Conservation (phyloP, 2,113 vertebrate genomes). For the Neotoma lepida region DNA sequence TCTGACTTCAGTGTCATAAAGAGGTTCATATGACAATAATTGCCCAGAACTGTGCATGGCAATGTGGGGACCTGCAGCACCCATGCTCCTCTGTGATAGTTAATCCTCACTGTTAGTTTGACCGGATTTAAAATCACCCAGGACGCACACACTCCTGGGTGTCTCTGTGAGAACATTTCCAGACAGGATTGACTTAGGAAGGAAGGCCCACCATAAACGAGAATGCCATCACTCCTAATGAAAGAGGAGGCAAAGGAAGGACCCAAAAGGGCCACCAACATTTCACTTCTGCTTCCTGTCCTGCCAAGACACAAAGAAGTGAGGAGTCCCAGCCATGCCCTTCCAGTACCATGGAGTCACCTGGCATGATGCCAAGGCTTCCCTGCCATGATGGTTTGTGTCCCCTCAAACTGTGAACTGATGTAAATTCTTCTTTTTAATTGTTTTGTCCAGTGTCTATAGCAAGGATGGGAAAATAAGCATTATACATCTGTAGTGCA, state of each 20-base stretch:
- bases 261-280: no score
- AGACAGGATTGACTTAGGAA: not conserved
- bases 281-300: not conserved
- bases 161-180: not conserved
- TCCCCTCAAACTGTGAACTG: not conserved
- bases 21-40: rapidly evolving
- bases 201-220: no score
- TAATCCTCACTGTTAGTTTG: not conserved
- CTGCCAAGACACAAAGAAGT: not conserved
- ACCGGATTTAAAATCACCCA: not conserved
- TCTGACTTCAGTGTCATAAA: not conserved
- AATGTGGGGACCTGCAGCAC: rapidly evolving
- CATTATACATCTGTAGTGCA: rapidly evolving
- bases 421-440: no score
- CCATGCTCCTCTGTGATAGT: no score
- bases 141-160: not conserved
- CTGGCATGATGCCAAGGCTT: no score
- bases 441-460: not conserved
- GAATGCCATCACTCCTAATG: not conserved
- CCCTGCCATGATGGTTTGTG: no score
- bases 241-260: not conserved
- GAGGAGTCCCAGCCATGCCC: not conserved
- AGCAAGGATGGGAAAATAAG: not conserved
- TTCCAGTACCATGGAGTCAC: no score
- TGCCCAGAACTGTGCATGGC: rapidly evolving